Conservation (phyloP, 2,113 vertebrate species). For the Platichthys stellatus region DNA sequence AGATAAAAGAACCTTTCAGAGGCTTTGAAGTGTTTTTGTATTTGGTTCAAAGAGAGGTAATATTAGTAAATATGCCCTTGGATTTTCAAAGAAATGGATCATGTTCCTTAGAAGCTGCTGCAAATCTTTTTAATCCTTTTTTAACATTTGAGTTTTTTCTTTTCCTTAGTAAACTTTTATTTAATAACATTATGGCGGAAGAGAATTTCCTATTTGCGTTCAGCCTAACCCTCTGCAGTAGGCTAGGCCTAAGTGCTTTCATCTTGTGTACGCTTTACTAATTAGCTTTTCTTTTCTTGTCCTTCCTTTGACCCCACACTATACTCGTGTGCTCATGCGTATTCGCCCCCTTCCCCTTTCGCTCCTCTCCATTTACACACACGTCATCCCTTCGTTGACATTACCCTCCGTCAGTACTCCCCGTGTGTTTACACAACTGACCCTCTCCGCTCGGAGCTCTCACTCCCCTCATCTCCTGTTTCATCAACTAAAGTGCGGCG, state of each 20-base stretch:
- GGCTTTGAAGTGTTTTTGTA: not conserved
- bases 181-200: slow-evolving; percentile 50
- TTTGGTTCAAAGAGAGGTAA: slow-evolving; percentile 13
- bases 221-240: slow-evolving; percentile 65
- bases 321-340: slow-evolving; percentile 82
- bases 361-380: slow-evolving; percentile 43
- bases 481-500: slow-evolving; percentile 87
- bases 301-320: slow-evolving; percentile 88
- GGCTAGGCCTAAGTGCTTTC: slow-evolving; percentile 66
- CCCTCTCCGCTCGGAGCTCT: slow-evolving; percentile 82
- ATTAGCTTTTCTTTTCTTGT: slow-evolving; percentile 94
- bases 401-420: slow-evolving; percentile 78
- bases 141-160: slow-evolving; percentile 29
- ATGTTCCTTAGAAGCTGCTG: slow-evolving; percentile 30
- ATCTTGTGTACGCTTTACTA: slow-evolving; percentile 88
- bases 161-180: slow-evolving; percentile 14
- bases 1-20: not conserved
- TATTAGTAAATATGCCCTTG: not conserved
- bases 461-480: slow-evolving; percentile 82
- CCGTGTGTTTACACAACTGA: slow-evolving; percentile 82
- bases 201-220: slow-evolving; percentile 65
- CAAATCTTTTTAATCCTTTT: slow-evolving; percentile 29
- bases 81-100: slow-evolving; percentile 5
- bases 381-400: slow-evolving; percentile 65
- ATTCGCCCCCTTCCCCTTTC: slow-evolving; percentile 56